Base-by-base conservation (phyloP, 2,888 invertebrate species). In the Deladenus siricidicola region DNA sequence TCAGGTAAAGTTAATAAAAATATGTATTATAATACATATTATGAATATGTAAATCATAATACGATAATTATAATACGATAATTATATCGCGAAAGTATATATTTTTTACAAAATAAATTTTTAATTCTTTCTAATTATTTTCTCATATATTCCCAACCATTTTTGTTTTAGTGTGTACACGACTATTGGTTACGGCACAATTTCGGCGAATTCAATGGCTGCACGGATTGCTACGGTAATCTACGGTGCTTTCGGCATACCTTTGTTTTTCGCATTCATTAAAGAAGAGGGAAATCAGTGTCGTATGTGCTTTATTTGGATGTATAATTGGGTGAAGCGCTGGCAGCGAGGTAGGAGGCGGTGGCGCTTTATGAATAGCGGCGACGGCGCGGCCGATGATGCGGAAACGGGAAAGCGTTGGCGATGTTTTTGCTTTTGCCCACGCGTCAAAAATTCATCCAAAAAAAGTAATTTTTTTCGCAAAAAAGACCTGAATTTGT, bases 251-350 rank as follows among this genome's bases (percentile, higher is more conserved):
- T 61, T 73, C 19, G 74, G 73, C 26, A 64, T 72, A 52, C 70
- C 74, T 10, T 62, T 74, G n/a, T 74, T 75, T 57, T 75, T 74
- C 54, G 74, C 72, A 1, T 72, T 73, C 54, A 65, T 74, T n/a
- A 75, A 74, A 56, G 71, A 71, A 60, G 71, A 70, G 42, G 71
- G 71, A 19, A 72, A 68, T 50, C 62, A 65, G 57, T 69, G 62
- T 52, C 58, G 72, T 10, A 54, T 60, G 34, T 54, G 67, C 49
- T 72, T 73, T 56, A 70, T 73, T 23, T 56, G 63, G 48, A 48
- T 62, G 17, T 73, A 71, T 60, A 73, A 69, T 34, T 52, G 61
- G 19, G 47, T 63, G 17, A 68, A 68, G 45, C 42, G 49, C 44
- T 49, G 66, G 56, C 56, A 14, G 6, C 39, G 39, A 34, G 8